These are phyloP conservation scores for Miniopterus natalensis DNA, from an alignment of 2,113 vertebrate genomes.

Conservation along the genomic window DNA sequence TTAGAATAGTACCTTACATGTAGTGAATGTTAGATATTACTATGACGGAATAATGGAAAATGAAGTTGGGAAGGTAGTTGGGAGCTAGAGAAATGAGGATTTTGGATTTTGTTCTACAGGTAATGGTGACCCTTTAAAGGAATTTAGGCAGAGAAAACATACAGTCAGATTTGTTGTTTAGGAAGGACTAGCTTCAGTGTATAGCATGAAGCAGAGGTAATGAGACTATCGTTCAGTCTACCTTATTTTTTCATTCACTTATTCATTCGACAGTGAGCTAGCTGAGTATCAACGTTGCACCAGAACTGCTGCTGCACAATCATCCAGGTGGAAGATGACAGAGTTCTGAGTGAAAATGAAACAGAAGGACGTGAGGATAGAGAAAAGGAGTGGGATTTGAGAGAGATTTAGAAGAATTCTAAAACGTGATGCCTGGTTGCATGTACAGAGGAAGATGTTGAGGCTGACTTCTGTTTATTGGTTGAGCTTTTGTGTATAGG, in stretches of 20 bases:
- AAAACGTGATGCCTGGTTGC: not conserved
- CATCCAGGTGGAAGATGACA: not conserved
- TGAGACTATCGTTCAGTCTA: not conserved
- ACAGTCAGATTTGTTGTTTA: not conserved
- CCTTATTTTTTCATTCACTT: not conserved
- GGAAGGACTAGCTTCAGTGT: not conserved
- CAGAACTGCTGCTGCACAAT: not conserved
- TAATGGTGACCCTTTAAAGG: not conserved
- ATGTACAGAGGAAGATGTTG: not conserved
- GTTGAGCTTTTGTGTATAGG: not conserved
- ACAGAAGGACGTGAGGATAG: not conserved
- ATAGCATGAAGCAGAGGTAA: not conserved
- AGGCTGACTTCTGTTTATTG: not conserved
- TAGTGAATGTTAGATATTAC: constrained; percentile 6
- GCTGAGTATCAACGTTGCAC: not conserved
- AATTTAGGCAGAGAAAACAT: not conserved
- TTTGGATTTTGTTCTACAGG: constrained; percentile 36
- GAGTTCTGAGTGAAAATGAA: not conserved
- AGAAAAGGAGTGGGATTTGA: not conserved
- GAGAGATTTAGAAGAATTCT: not conserved
- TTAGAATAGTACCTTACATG: not conserved
- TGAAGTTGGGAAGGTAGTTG: not conserved
- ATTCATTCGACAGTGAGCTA: not conserved
- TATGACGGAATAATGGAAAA: not conserved
- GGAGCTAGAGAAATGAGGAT: not conserved